phyloP scores from a whole-genome alignment of 1,140 invertebrate genomes.

The Patella vulgata region DNA sequence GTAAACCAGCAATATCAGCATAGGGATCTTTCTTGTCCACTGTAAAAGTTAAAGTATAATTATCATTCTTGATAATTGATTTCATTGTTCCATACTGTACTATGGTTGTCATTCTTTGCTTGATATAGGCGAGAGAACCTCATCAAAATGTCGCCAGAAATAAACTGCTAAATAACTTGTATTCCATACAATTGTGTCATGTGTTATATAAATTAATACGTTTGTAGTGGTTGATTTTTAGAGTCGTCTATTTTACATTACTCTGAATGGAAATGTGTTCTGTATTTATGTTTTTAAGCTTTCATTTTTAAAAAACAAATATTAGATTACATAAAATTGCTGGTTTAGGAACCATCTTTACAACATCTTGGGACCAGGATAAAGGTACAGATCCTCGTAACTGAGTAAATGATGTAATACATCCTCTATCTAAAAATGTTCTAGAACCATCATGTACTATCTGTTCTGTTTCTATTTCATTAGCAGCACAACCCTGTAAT shows the following conservation, averaged over 20 bases:
- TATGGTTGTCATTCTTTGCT: no score
- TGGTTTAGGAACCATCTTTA: conserved; percentile 98
- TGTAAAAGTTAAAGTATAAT: conserved; percentile 35
- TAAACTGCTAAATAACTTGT: no score
- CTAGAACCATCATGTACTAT: conserved; percentile 91
- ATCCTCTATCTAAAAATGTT: conserved; percentile 75
- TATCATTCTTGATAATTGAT: background rate
- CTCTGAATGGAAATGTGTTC: no score
- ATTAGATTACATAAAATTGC: conserved; percentile 90
- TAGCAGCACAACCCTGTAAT: conserved; percentile 90
- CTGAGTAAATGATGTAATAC: conserved; percentile 88
- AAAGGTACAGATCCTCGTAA: conserved; percentile 94
- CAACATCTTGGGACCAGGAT: conserved; percentile 96
- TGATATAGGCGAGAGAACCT: no score
- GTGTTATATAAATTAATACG: no score
- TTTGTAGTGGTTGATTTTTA: no score
- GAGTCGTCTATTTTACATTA: no score
- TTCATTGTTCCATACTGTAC: no score
- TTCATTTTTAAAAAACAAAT: no score
- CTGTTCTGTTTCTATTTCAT: conserved; percentile 99
- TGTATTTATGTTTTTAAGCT: no score
- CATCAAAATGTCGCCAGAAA: no score
- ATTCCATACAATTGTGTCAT: no score
- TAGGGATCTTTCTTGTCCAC: conserved; percentile 70
- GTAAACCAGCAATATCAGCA: conserved; percentile 75